These are phyloP conservation scores for Psephotus haematonotus DNA, from an alignment of 2,113 vertebrate species.

Conservation along the genomic window DNA sequence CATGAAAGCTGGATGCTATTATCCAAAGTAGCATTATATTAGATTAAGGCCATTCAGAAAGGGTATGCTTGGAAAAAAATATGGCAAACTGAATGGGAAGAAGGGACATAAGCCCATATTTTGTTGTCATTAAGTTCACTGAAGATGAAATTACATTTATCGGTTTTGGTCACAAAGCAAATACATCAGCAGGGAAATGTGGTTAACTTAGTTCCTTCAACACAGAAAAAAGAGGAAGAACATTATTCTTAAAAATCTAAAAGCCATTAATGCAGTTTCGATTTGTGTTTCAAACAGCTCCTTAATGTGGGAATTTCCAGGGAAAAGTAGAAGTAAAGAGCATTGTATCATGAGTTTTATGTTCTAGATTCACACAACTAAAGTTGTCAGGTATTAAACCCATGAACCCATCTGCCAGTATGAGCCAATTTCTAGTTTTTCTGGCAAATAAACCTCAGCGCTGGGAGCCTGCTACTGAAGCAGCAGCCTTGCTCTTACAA, in stretches of 20 bases:
- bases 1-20: neutral
- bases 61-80: neutral
- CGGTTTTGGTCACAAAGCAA: neutral
- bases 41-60: conserved; percentile 26
- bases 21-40: conserved; percentile 35
- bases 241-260: neutral
- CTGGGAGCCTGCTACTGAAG: neutral
- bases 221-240: neutral
- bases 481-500: neutral
- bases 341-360: neutral
- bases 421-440: neutral
- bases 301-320: neutral
- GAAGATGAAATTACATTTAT: neutral
- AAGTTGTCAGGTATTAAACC: neutral
- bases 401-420: neutral
- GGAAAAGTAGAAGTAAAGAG: neutral
- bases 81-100: neutral
- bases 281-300: neutral
- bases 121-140: neutral
- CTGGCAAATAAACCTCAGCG: neutral
- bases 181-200: neutral
- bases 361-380: neutral
- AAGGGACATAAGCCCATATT: neutral
- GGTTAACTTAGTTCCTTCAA: neutral
- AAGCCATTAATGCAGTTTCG: neutral